These are phyloP conservation scores for Neomonachus schauinslandi DNA, from an alignment of 2,113 vertebrate genomes.

Conservation along the genomic window DNA sequence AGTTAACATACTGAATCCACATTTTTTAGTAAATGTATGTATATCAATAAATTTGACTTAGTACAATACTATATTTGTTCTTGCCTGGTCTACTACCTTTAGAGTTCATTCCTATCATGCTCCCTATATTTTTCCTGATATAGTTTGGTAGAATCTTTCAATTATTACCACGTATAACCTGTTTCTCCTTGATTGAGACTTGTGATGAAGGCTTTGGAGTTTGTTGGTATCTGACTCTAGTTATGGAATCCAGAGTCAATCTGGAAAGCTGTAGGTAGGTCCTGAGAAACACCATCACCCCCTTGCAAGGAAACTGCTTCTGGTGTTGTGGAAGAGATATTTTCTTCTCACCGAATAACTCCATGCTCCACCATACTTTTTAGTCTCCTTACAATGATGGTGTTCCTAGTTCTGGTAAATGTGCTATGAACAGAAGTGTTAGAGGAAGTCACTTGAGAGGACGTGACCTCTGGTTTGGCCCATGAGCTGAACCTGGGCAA, in stretches of 20 bases:
- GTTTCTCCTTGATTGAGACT: not conserved
- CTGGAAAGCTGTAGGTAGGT: too few relatives aligned
- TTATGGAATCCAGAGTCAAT: not conserved
- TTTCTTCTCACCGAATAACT: not conserved
- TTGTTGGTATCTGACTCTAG: not conserved
- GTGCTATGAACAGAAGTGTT: not conserved
- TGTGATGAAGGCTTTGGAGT: not conserved
- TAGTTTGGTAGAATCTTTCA: not conserved
- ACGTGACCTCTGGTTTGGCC: not conserved
- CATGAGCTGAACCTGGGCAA: not conserved
- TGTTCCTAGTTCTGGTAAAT: not conserved
- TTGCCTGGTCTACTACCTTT: not conserved
- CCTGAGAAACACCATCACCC: not conserved
- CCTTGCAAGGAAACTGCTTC: not conserved
- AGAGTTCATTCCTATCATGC: not conserved
- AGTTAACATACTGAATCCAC: not conserved
- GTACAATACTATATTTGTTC: not conserved
- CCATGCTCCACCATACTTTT: not conserved
- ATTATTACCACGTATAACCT: not conserved
- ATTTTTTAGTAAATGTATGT: not conserved
- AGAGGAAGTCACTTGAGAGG: not conserved
- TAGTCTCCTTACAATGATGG: not conserved
- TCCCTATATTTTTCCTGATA: not conserved
- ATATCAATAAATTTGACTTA: not conserved
- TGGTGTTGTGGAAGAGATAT: not conserved